phyloP scores from a whole-genome alignment of 92 coral and sea anemone genomes.

The Blastomussa wellsi region DNA sequence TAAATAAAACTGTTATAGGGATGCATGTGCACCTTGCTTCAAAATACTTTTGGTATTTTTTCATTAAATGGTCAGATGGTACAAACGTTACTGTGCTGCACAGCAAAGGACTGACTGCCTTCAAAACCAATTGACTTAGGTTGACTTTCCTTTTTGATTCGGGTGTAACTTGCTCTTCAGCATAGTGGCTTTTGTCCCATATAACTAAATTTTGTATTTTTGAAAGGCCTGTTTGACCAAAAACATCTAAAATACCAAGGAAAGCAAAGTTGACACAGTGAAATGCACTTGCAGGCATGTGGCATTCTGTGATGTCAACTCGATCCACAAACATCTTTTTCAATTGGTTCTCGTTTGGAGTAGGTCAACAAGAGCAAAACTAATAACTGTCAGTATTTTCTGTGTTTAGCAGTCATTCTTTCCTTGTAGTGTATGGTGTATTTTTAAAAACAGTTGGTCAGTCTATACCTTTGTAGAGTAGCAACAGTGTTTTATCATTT shows the following conservation, averaged over 20 bases:
- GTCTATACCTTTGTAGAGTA: background rate
- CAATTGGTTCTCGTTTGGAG: background rate
- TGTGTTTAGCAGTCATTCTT: background rate
- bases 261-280: background rate
- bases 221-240: background rate
- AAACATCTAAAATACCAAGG: background rate
- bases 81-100: background rate
- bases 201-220: too few species aligned
- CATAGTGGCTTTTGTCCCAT: too few species aligned
- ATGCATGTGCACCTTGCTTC: too few species aligned
- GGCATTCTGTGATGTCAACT: background rate
- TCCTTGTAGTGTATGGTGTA: background rate
- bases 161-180: too few species aligned
- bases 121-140: background rate
- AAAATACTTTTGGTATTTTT: too few species aligned
- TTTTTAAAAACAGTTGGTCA: background rate
- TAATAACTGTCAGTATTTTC: background rate
- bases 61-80: background rate
- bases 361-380: background rate
- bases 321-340: background rate
- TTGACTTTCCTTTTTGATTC: too few species aligned
- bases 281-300: background rate
- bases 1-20: too few species aligned
- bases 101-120: background rate
- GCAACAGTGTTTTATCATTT: background rate